Conservation (phyloP, 2,113 vertebrate species). For the Xiphorhynchus elegans region DNA sequence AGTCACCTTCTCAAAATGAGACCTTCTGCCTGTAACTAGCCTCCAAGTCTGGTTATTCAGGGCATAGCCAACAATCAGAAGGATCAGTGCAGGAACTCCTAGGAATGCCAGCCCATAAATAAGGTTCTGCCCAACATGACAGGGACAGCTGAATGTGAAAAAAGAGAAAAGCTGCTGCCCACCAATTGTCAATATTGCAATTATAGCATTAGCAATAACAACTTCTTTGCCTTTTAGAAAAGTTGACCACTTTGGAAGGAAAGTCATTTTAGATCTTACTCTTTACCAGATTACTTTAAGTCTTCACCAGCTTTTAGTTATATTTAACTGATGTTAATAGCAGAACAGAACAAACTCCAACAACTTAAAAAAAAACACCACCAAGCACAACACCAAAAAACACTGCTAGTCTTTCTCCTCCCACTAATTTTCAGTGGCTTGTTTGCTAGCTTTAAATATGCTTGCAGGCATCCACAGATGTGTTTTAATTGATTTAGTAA, state of each 20-base stretch:
- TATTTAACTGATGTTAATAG: neutral
- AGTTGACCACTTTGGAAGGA: conserved; percentile 14
- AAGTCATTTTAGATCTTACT: conserved; percentile 26
- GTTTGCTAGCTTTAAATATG: conserved; percentile 18
- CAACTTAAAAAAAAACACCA: neutral
- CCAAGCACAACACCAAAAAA: neutral
- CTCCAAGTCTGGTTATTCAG: conserved; percentile 77
- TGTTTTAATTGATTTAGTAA: conserved; percentile 31
- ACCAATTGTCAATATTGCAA: conserved; percentile 68
- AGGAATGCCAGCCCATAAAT: conserved; percentile 77
- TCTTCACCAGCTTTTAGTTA: neutral
- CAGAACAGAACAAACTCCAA: neutral
- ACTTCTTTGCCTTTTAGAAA: conserved; percentile 75
- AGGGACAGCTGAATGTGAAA: conserved; percentile 77
- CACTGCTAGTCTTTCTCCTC: fast-evolving
- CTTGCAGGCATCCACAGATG: neutral
- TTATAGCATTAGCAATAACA: conserved; percentile 67
- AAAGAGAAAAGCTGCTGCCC: conserved; percentile 78
- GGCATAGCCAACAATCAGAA: conserved; percentile 74
- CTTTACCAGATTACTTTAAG: neutral
- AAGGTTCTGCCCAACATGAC: conserved; percentile 74
- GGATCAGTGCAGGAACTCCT: conserved; percentile 74
- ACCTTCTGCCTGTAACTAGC: conserved; percentile 59
- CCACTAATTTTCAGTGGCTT: neutral
- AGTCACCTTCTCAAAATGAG: neutral